phyloP scores from a whole-genome alignment of 2,113 vertebrate genomes.

The Hemichromis elongatus region DNA sequence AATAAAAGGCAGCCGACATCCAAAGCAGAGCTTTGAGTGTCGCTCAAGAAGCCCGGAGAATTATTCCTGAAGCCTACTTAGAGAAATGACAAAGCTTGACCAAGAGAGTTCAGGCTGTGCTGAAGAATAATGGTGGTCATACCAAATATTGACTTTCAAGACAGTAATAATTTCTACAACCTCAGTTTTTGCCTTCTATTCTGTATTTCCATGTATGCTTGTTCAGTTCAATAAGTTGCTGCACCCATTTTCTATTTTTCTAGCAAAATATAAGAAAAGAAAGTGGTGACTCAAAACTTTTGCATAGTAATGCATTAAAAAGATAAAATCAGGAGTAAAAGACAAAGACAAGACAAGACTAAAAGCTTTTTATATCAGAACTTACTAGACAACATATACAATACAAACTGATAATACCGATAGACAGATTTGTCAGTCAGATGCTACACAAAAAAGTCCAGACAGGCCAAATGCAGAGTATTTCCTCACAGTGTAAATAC shows the following conservation, averaged over 20 bases:
- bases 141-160: neutral
- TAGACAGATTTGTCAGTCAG: too few relatives aligned
- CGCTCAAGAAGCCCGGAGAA: neutral
- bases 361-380: neutral
- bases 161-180: neutral
- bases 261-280: neutral
- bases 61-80: neutral
- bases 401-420: neutral
- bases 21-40: neutral
- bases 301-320: neutral
- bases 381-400: neutral
- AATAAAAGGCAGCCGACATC: neutral
- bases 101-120: neutral
- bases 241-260: neutral
- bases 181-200: neutral
- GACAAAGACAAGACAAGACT: neutral
- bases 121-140: neutral
- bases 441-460: neutral
- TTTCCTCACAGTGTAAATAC: neutral
- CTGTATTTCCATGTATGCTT: neutral
- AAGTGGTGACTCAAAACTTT: neutral
- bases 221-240: neutral
- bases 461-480: conserved; percentile 1
- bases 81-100: neutral
- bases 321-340: too few relatives aligned